Evolutionary conservation across 1,140 invertebrate species (phyloP).

Genomic region (Aphelenchoides besseyi): DNA sequence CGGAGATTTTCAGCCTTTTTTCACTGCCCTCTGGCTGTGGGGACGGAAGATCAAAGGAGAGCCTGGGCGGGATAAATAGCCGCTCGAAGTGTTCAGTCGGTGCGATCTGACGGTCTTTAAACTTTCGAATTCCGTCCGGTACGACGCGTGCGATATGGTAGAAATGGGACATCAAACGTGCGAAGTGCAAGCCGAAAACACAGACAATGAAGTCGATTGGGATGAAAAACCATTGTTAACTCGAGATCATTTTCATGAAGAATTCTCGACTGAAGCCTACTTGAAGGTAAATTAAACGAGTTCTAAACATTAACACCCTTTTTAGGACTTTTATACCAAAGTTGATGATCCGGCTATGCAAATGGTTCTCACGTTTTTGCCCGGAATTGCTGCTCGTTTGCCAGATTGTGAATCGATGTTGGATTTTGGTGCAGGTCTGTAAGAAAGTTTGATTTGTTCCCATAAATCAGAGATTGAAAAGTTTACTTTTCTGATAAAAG

Average conservation of each 20-base stretch:
- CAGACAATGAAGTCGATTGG: not conserved
- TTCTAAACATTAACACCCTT: not conserved
- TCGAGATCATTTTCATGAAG: slow-evolving; percentile 40
- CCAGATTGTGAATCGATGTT: slow-evolving; percentile 38
- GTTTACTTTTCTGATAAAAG: too few relatives aligned
- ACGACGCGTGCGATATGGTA: not conserved
- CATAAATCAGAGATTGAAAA: too few relatives aligned
- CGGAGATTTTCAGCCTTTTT: not conserved
- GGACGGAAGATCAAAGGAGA: too few relatives aligned
- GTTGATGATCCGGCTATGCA: slow-evolving; percentile 61
- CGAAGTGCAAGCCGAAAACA: not conserved
- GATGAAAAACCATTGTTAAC: slow-evolving; percentile 25
- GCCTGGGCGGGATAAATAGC: not conserved
- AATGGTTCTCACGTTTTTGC: slow-evolving; percentile 56
- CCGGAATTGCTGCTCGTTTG: slow-evolving; percentile 49
- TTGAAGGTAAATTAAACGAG: slow-evolving; percentile 30
- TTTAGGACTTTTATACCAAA: slow-evolving; percentile 57
- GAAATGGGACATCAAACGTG: not conserved
- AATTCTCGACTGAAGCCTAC: slow-evolving; percentile 51
- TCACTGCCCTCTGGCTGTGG: not conserved
- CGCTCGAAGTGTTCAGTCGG: not conserved
- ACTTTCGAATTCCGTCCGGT: not conserved
- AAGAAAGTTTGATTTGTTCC: too few relatives aligned
- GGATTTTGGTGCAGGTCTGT: slow-evolving; percentile 59
- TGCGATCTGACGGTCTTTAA: not conserved